Percentiles rank a stretch among this genome's conserved stretches.
phyloP scores from a whole-genome alignment of 2,888 invertebrate species.

The Salpingus planirostris region DNA sequence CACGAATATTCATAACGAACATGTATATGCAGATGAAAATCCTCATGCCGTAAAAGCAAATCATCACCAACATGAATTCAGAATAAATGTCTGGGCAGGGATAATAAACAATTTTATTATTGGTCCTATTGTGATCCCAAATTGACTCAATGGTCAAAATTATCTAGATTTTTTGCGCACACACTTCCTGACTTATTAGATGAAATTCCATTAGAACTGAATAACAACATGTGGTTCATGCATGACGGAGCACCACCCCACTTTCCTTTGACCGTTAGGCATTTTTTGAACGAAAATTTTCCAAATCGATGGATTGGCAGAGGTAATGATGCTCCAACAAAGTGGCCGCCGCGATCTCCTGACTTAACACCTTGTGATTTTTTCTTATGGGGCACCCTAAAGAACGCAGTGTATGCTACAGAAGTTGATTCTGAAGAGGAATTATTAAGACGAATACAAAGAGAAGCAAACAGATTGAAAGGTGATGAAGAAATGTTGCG shows the following conservation, averaged over 20 bases:
- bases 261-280: neutral
- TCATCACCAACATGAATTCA: neutral
- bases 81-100: conserved; percentile 1
- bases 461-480: neutral
- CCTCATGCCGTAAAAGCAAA: neutral
- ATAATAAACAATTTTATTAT: neutral
- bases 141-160: neutral
- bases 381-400: neutral
- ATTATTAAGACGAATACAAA: neutral
- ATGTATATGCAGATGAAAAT: conserved; percentile 2
- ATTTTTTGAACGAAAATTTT: neutral
- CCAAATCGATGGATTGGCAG: conserved; percentile 1
- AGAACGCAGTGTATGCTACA: neutral
- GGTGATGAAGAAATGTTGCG: neutral
- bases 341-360: neutral
- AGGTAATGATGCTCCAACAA: conserved; percentile 1
- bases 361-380: neutral
- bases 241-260: neutral
- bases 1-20: conserved; percentile 1
- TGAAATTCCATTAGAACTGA: neutral
- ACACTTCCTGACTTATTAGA: neutral
- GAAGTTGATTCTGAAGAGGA: neutral
- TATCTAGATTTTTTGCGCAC: neutral
- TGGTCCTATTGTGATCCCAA: neutral
- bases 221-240: neutral